Conservation (phyloP, 2,797 vertebrate species). For the Myotis pilosus region DNA sequence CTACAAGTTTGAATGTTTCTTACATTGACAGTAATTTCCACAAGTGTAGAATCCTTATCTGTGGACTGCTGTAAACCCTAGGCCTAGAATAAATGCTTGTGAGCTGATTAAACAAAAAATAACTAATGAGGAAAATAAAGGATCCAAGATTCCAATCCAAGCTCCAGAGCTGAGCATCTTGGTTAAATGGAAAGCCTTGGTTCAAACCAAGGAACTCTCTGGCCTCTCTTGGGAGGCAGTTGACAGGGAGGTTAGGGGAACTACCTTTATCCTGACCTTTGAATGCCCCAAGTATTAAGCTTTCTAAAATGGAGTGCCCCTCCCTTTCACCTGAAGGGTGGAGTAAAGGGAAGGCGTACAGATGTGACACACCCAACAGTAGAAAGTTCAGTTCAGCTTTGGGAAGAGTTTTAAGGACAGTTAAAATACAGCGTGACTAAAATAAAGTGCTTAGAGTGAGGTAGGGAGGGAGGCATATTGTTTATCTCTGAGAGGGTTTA, state of each 20-base stretch:
- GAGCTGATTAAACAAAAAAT: neutral
- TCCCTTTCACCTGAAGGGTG: neutral
- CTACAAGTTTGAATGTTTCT: neutral
- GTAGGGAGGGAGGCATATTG: neutral
- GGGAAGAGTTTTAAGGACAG: neutral
- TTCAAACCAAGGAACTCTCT: neutral
- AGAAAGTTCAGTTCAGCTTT: neutral
- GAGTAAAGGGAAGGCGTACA: neutral
- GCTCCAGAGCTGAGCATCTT: neutral
- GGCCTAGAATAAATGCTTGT: neutral
- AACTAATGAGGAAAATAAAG: neutral
- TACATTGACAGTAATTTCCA: neutral
- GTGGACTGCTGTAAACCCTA: neutral
- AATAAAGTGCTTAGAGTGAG: neutral
- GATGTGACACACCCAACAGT: neutral
- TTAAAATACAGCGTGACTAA: neutral
- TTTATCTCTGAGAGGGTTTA: neutral
- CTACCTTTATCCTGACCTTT: neutral
- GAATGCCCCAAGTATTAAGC: neutral
- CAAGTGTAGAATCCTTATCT: neutral
- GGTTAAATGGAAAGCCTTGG: neutral
- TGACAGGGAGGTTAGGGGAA: neutral
- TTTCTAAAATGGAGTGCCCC: neutral
- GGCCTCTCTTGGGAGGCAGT: neutral
- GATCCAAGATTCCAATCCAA: neutral